These are phyloP conservation scores for Himalopsyche japonica DNA, from an alignment of 2,888 invertebrate genomes.

Conservation along the genomic window DNA sequence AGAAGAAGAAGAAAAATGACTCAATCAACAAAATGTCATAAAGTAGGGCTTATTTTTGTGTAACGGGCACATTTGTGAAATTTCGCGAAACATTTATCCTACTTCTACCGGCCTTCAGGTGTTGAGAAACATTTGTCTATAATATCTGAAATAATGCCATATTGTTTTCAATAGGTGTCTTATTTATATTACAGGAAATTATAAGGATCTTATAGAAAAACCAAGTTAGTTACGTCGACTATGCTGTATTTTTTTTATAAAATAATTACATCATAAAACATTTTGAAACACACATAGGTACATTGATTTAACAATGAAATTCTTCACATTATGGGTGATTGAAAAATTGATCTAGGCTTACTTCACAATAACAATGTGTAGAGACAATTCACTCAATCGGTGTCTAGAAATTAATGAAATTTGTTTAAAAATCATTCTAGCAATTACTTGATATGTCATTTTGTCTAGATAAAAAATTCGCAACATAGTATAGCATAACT, in stretches of 20 bases:
- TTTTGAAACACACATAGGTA: conserved; percentile 36
- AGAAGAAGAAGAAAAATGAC: too few species aligned
- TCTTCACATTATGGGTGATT: not conserved
- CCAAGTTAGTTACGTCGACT: conserved; percentile 27
- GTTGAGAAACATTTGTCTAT: too few species aligned
- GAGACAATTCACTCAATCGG: not conserved
- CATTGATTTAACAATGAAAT: conserved; percentile 25
- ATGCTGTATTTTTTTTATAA: conserved; percentile 39
- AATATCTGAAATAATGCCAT: too few species aligned
- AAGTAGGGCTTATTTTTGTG: too few species aligned
- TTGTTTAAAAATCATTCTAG: not conserved
- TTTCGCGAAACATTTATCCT: too few species aligned
- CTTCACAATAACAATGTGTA: not conserved
- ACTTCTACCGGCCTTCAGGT: too few species aligned
- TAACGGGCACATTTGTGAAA: too few species aligned
- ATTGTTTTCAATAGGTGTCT: too few species aligned
- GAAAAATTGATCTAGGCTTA: not conserved
- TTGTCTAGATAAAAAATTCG: not conserved
- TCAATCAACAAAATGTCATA: too few species aligned
- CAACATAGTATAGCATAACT: not conserved
- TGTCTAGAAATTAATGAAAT: not conserved
- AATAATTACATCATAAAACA: conserved; percentile 39
- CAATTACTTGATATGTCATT: conserved; percentile 29
- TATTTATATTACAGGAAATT: too few species aligned
- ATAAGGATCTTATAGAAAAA: not conserved